A percentile compares a stretch with the other conserved stretches of the same genome.
Conservation (phyloP, 2,888 invertebrate species). For the Acanthosepion lycidas region DNA sequence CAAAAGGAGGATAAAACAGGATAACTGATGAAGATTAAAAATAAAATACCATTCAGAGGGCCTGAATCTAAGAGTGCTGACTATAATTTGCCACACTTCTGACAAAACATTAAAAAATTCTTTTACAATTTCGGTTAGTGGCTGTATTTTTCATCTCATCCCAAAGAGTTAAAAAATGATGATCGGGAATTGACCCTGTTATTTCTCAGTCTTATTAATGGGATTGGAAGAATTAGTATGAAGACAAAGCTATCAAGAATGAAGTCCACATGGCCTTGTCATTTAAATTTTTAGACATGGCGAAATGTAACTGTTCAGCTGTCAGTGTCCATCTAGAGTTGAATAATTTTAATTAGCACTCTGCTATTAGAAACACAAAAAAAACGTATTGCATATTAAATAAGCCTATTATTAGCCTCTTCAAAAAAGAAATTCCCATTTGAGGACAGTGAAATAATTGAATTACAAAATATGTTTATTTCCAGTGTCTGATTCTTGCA, state of each 20-base stretch:
- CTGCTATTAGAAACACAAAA: background rate
- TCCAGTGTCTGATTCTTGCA: background rate
- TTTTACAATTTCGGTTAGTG: background rate
- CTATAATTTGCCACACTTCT: background rate
- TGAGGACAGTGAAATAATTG: conserved; percentile 1
- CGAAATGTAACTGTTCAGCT: background rate
- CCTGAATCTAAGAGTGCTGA: background rate
- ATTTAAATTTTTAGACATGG: background rate
- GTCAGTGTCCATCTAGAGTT: background rate
- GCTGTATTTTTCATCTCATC: background rate
- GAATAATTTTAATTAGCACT: conserved; percentile 20
- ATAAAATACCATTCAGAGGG: too few relatives aligned
- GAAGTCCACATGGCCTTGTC: background rate
- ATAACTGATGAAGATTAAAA: too few relatives aligned
- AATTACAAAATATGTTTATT: background rate
- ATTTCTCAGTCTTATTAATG: background rate
- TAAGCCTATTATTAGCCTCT: background rate
- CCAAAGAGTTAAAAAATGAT: background rate
- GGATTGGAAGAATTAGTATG: background rate
- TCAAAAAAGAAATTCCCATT: background rate
- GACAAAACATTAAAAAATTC: background rate
- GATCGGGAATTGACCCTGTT: background rate
- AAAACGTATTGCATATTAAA: background rate
- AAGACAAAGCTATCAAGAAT: background rate
- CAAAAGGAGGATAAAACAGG: too few relatives aligned